Evolutionary conservation across 1,140 invertebrate genomes (phyloP), one percentile per base, ranked within the genome.

Genomic region (Trachelipus rathkii): DNA sequence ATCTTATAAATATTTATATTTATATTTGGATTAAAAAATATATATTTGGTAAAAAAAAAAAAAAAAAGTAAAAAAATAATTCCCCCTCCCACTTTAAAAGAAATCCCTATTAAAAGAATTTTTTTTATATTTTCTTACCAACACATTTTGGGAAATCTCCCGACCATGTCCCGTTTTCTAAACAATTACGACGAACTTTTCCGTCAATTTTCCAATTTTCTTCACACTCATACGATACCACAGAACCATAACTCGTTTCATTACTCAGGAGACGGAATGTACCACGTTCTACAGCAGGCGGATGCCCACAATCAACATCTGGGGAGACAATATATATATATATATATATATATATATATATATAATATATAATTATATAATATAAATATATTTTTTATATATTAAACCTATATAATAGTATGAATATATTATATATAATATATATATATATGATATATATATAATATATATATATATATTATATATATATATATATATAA

Each of bases 111-210:
- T n/a, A n/a, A n/a, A n/a, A n/a, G n/a, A n/a, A n/a, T n/a, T n/a
- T n/a, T n/a, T n/a, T n/a, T n/a, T n/a, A n/a, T n/a, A n/a, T n/a
- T n/a, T 33, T 60, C 74, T 69, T 66, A 75, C 74, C 46, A 75
- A 81, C 11, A 71, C 80, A 24, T 76, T 80, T n/a, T 69, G 95
- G 94, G 67, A 91, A 90, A 77, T 91, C 89, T 53, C 90, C 90
- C 0, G 91, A 94, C 95, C 95, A 97, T 83, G 91, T 92, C 13
- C 93, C 94, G 73, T 94, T 92, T 68, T 89, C 88, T 6, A 89
- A 90, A 84, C 94, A 96, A 6, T 88, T 89, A 43, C 92, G 88
- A 7, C 81, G 83, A 44, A 88, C 89, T 0, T 88, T 87, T 0
- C 94, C 94, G 24, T 92, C 89, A 0, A 96, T 53, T 8, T 66